Percentiles rank a stretch among this genome's conserved stretches.
Evolutionary conservation across 1,140 invertebrate species (phyloP).

Genomic region (Drosophila pseudoananassae): DNA sequence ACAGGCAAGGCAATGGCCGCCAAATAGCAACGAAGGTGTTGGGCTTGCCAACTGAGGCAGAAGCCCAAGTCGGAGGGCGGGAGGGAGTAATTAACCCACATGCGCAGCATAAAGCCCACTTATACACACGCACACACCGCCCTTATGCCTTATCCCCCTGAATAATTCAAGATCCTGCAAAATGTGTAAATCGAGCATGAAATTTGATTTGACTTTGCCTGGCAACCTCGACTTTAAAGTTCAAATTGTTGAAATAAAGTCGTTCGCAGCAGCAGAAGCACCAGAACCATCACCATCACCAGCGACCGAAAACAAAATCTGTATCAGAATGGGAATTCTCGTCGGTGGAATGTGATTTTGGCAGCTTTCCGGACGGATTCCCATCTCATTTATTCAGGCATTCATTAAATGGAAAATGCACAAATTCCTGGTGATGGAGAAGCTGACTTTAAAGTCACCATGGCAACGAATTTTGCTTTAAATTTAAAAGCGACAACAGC

Average conservation of each 20-base stretch:
- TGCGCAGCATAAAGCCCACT: conserved; percentile 25
- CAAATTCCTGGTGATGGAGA: too few relatives aligned
- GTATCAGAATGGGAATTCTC: conserved; percentile 10
- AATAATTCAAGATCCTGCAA: conserved; percentile 52
- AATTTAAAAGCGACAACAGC: too few relatives aligned
- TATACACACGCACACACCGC: neutral
- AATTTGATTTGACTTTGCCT: conserved; percentile 53
- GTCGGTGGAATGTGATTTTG: conserved; percentile 30
- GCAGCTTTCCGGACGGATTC: conserved; percentile 20
- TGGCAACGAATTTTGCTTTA: neutral
- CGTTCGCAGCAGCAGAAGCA: neutral
- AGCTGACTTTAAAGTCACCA: neutral
- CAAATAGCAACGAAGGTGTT: conserved; percentile 38
- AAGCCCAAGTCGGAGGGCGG: neutral
- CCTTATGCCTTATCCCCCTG: conserved; percentile 24
- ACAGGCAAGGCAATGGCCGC: conserved; percentile 14
- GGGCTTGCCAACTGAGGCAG: conserved; percentile 22
- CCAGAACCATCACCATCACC: neutral
- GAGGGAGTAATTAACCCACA: conserved; percentile 47
- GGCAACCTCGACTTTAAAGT: conserved; percentile 29
- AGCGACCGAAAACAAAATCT: conserved; percentile 7
- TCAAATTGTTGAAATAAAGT: conserved; percentile 35
- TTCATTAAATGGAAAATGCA: conserved; percentile 18
- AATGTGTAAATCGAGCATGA: conserved; percentile 59
- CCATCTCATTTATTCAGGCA: conserved; percentile 18